A percentile compares a stretch with the other conserved stretches of the same genome.
phyloP scores from a whole-genome alignment of 92 coral and sea anemone species.

The Isaurus tuberculatus region DNA sequence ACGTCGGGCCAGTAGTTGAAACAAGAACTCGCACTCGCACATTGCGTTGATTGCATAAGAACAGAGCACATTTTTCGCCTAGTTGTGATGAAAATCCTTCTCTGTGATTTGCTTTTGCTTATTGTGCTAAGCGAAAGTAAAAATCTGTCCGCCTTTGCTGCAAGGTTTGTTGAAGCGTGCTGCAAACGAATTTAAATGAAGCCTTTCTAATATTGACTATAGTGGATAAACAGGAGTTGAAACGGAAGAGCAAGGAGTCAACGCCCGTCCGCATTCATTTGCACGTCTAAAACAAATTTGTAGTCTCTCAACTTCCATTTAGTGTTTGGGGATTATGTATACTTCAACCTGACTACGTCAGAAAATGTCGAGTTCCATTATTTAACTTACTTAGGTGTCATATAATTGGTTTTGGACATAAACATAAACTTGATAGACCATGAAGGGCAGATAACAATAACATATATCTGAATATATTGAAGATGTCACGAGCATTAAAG shows the following conservation, averaged over 20 bases:
- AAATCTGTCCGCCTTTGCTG: constrained; percentile 7
- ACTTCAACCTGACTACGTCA: constrained; percentile 10
- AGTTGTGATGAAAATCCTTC: neutral
- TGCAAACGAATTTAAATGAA: constrained; percentile 10
- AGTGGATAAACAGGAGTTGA: neutral
- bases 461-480: neutral
- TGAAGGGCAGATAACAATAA: neutral
- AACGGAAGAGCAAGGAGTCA: neutral
- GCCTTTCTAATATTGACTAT: constrained; percentile 5
- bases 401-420: constrained; percentile 11
- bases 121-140: constrained; percentile 8
- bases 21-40: constrained; percentile 6
- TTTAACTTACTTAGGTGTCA: neutral
- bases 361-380: neutral
- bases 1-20: constrained; percentile 34
- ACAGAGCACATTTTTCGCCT: constrained; percentile 17
- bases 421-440: neutral
- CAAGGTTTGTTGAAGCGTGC: constrained; percentile 39
- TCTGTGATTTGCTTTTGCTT: constrained; percentile 9
- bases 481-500: neutral
- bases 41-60: neutral
- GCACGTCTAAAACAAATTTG: constrained; percentile 12
- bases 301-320: neutral
- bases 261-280: constrained; percentile 32
- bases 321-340: neutral